Conservation (phyloP, 2,797 vertebrate genomes). For the Mareca penelope region DNA sequence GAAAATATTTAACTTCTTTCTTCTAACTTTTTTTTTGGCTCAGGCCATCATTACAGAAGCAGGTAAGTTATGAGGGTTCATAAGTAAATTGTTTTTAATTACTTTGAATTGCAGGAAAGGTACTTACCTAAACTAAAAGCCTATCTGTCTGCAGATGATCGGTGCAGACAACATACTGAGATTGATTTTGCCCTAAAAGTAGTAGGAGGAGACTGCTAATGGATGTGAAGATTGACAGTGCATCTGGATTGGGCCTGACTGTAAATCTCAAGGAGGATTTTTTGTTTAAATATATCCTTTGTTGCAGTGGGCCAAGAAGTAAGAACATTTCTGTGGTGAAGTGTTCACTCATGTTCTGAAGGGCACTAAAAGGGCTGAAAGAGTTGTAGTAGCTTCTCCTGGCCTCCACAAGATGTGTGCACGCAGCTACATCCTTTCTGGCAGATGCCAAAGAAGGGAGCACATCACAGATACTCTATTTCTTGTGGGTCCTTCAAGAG, state of each 20-base stretch:
- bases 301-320: neutral
- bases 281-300: neutral
- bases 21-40: neutral
- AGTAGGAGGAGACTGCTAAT: neutral
- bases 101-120: neutral
- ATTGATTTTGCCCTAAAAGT: neutral
- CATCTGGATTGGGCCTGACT: neutral
- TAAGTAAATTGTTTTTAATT: neutral
- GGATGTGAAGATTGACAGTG: neutral
- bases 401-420: neutral
- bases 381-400: neutral
- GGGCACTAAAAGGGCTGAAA: neutral
- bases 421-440: neutral
- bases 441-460: neutral
- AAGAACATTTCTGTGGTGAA: neutral
- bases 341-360: accelerated
- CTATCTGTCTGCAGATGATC: neutral
- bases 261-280: neutral
- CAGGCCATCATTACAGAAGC: neutral
- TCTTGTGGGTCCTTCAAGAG: neutral
- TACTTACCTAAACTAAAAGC: neutral
- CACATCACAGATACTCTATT: neutral
- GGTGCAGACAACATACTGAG: neutral
- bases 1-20: neutral
- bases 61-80: neutral